These are phyloP conservation scores for Lasioglossum oenotherae DNA, from an alignment of 2,888 invertebrate genomes.

Conservation along the genomic window DNA sequence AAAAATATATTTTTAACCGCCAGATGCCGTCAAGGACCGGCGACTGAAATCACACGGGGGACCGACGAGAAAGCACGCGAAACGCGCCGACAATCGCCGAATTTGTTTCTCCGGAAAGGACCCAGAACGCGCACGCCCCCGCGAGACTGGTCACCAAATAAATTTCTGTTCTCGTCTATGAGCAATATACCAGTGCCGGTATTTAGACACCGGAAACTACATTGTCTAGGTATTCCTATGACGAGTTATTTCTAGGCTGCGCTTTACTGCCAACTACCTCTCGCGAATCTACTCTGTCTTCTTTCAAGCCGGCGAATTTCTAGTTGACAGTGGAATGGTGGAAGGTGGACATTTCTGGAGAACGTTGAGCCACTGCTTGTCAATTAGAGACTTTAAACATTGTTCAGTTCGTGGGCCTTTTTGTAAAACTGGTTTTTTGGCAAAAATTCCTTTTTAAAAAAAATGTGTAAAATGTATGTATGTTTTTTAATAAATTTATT, in stretches of 20 bases:
- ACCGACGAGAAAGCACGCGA: conserved; percentile 27
- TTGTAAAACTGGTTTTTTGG: neutral
- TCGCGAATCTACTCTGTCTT: neutral
- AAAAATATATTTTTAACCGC: conserved; percentile 77
- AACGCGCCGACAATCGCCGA: conserved; percentile 48
- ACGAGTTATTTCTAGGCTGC: neutral
- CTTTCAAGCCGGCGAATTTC: neutral
- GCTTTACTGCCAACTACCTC: neutral
- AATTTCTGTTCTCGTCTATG: conserved; percentile 8
- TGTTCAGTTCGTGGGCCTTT: neutral
- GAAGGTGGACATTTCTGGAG: neutral
- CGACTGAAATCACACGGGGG: conserved; percentile 63
- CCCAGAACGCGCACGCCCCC: neutral
- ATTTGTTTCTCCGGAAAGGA: conserved; percentile 28
- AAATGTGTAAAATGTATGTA: no score
- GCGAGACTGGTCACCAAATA: conserved; percentile 30
- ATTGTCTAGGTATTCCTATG: neutral
- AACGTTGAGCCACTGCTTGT: neutral
- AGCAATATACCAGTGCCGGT: neutral
- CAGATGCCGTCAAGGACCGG: conserved; percentile 74
- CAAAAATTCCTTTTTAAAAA: no score
- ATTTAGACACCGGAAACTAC: neutral
- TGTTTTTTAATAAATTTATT: no score
- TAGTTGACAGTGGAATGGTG: neutral
- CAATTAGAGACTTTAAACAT: neutral